Base-by-base conservation (phyloP, 2,797 vertebrate species). In the Siniperca obscura region DNA sequence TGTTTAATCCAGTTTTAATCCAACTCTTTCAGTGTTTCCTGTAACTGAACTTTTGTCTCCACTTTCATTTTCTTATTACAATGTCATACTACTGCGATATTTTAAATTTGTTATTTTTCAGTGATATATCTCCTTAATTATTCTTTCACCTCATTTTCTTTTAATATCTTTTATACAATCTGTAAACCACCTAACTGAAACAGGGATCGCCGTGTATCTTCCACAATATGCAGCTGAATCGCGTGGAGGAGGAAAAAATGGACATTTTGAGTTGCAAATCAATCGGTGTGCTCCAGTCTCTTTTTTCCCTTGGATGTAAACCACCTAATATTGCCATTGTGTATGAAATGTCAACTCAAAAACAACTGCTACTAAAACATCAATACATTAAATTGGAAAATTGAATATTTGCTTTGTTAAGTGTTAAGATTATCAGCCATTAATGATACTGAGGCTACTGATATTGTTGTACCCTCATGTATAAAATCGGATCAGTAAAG, bases 401-500 rank as follows among this genome's bases (percentile, higher is more conserved):
- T 19, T 0, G 22, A n/a, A 44, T 42, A n/a, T 57, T 17, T 62
- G 44, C n/a, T 38, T 3, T 7, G 21, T 53, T 8, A 62, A 83
- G 38, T 38, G 52, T 17, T 30, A 25, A 40, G 34, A 59, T 59
- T 50, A 52, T 50, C 14, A 46, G 30, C 16, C 52, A n/a, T 38
- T 64, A 44, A 52, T 2, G 8, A 48, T 10, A 14, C 30, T 6
- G 55, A 70, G 27, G 22, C 52, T 14, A 2, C 27, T 50, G 52
- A 70, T 66, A n/a, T 27, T 60, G 53, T 25, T 5, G 11, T 12
- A 25, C 3, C n/a, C 8, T 44, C 21, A 25, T 66, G 70, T 76
- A 27, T 72, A 61, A 84, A 74, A 87, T 69, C n/a, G 3, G 36
- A 67, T 76, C 70, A 62, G 61, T 30, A 46, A 72, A 81, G 77